These are phyloP conservation scores for Temnothorax rugatulus DNA, from an alignment of 2,888 invertebrate genomes.

Conservation along the genomic window DNA sequence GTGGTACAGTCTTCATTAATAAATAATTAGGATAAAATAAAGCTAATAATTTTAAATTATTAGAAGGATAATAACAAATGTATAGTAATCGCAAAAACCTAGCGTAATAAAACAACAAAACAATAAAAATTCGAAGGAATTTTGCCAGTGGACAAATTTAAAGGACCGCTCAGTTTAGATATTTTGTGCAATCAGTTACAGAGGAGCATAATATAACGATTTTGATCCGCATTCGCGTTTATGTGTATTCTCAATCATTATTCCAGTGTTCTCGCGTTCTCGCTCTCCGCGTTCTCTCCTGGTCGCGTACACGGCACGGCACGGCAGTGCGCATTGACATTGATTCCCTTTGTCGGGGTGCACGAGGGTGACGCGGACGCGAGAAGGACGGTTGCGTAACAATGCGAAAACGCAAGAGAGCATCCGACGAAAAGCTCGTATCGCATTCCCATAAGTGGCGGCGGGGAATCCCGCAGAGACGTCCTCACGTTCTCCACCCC, in stretches of 20 bases:
- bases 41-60: neutral
- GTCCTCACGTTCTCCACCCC: conserved; percentile 64
- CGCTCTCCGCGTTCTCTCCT: conserved; percentile 11
- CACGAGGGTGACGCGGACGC: conserved; percentile 57
- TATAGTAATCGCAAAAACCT: neutral
- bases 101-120: neutral
- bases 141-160: neutral
- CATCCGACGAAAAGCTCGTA: conserved; percentile 80
- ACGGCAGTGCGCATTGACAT: conserved; percentile 71
- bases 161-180: neutral
- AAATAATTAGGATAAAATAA: neutral
- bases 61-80: neutral
- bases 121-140: neutral
- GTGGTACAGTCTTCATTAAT: neutral
- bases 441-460: conserved; percentile 82
- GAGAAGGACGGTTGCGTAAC: conserved; percentile 79
- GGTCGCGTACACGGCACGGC: conserved; percentile 25
- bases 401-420: conserved; percentile 82
- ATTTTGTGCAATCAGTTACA: neutral
- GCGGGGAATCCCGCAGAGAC: conserved; percentile 73
- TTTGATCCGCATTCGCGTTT: conserved; percentile 23
- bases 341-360: conserved; percentile 74
- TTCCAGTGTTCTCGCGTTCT: conserved; percentile 28
- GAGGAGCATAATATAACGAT: conserved; percentile 1
- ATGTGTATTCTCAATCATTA: conserved; percentile 30